Evolutionary conservation across 1,140 invertebrate genomes (phyloP).

Genomic region (Tetragonula clypearis): DNA sequence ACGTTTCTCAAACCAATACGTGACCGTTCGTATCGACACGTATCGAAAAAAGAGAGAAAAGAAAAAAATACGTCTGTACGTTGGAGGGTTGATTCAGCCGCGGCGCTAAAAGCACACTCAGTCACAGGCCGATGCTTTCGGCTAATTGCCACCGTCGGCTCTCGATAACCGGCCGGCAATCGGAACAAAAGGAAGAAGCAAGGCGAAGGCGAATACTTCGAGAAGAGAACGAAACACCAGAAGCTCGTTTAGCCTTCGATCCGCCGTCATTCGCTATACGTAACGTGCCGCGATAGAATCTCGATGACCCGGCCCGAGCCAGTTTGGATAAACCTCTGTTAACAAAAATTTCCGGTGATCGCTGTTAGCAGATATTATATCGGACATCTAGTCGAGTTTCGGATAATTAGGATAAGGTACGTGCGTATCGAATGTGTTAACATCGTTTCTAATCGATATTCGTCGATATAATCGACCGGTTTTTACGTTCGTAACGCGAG

Average conservation of each 20-base stretch:
- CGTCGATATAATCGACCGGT: not conserved
- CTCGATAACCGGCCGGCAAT: not conserved
- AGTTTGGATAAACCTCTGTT: not conserved
- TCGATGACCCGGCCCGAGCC: not conserved
- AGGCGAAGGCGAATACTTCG: not conserved
- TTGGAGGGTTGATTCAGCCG: conserved; percentile 17
- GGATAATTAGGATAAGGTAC: not conserved
- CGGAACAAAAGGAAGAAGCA: not conserved
- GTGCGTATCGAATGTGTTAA: not conserved
- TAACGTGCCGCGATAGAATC: not conserved
- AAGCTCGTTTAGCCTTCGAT: not conserved
- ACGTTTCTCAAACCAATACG: conserved; percentile 44
- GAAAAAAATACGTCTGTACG: conserved; percentile 35
- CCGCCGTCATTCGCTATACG: not conserved
- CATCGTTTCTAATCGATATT: no score
- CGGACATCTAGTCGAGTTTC: not conserved
- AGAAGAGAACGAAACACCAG: not conserved
- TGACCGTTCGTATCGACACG: conserved; percentile 42
- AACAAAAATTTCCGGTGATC: no score
- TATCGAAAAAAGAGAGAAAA: not conserved
- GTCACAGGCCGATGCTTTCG: conserved; percentile 47
- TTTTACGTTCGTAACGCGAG: not conserved
- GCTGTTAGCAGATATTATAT: no score
- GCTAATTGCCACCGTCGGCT: conserved; percentile 48
- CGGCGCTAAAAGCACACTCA: conserved; percentile 54